phyloP scores from a whole-genome alignment of 2,113 vertebrate species.

The Australoheros scitulus region DNA sequence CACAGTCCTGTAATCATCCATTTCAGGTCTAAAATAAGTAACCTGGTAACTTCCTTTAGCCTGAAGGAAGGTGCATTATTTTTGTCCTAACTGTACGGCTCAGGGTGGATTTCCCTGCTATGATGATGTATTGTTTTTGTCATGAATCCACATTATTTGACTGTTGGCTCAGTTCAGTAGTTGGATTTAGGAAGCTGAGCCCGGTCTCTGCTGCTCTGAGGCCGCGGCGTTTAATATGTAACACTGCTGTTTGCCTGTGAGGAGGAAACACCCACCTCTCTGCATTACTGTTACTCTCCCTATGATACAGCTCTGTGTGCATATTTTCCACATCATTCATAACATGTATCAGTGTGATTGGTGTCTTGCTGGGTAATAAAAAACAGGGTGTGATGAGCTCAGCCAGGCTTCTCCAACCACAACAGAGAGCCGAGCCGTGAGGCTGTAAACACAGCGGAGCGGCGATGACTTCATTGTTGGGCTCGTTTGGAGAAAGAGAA shows the following conservation, averaged over 20 bases:
- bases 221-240: fast-evolving
- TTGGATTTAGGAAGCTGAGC: not conserved
- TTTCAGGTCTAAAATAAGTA: not conserved
- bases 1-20: fast-evolving
- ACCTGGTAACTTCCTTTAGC: not conserved
- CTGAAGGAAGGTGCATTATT: not conserved
- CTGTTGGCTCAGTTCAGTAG: not conserved
- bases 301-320: not conserved
- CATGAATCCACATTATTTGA: not conserved
- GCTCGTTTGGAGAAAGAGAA: not conserved
- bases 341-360: conserved; percentile 6
- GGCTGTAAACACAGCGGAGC: conserved; percentile 8
- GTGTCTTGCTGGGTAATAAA: conserved; percentile 38
- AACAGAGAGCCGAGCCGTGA: conserved; percentile 20
- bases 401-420: conserved; percentile 6
- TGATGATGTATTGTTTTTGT: not conserved
- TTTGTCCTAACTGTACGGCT: not conserved
- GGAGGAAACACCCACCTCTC: not conserved
- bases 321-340: conserved; percentile 51
- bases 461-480: conserved; percentile 35
- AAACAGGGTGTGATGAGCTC: conserved; percentile 43
- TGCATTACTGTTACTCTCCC: conserved; percentile 5
- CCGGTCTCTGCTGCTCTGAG: not conserved
- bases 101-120: not conserved
- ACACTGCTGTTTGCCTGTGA: fast-evolving